Conservation (phyloP, 2,888 invertebrate genomes). For the Athripsodes cinereus region DNA sequence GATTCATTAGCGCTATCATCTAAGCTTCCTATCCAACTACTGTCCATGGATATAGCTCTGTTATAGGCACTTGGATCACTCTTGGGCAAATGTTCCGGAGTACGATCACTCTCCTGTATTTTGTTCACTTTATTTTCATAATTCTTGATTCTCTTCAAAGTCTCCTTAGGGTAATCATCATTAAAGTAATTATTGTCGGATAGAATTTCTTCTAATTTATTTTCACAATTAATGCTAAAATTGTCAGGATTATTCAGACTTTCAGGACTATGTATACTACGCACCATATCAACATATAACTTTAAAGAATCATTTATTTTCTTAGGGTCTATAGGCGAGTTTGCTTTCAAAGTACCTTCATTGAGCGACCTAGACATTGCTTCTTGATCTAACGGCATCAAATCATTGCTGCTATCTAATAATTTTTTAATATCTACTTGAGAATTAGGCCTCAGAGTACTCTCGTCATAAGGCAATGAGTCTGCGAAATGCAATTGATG, state of each 20-base stretch:
- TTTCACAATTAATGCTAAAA: conserved; percentile 25
- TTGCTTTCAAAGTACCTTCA: conserved; percentile 38
- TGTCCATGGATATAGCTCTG: conserved; percentile 41
- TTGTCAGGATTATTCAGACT: conserved; percentile 29
- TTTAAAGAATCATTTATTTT: conserved; percentile 43
- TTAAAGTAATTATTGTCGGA: conserved; percentile 20
- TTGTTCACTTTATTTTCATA: conserved; percentile 25
- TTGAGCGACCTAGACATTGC: conserved; percentile 34
- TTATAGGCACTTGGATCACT: conserved; percentile 31
- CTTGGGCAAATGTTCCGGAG: conserved; percentile 20
- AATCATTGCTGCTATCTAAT: conserved; percentile 25
- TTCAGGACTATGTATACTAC: conserved; percentile 42
- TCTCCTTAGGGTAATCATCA: conserved; percentile 23
- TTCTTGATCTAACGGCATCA: conserved; percentile 30
- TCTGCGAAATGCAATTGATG: conserved; percentile 19
- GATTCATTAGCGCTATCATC: conserved; percentile 23
- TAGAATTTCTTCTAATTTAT: conserved; percentile 28
- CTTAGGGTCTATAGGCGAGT: conserved; percentile 44
- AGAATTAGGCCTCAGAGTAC: conserved; percentile 21
- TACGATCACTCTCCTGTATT: conserved; percentile 16
- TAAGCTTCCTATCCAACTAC: conserved; percentile 43
- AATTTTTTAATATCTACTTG: conserved; percentile 25
- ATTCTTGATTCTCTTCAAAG: conserved; percentile 25
- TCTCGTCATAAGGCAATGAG: conserved; percentile 20
- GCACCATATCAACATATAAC: conserved; percentile 38